These are phyloP conservation scores for Paratrypauchen microcephalus DNA, from an alignment of 2,797 vertebrate species.

Conservation along the genomic window DNA sequence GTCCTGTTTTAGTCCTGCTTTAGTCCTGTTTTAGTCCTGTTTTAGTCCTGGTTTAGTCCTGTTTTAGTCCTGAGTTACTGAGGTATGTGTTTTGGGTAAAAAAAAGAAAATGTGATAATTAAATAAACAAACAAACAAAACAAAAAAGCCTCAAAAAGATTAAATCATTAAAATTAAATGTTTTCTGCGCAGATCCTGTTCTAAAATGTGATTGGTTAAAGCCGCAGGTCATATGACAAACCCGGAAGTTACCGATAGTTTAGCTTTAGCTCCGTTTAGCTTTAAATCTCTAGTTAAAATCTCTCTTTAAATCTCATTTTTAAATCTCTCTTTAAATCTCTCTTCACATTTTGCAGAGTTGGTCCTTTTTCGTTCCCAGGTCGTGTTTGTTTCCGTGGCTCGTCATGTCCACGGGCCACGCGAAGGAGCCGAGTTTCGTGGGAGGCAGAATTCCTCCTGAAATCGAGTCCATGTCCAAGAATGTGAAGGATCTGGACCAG, in stretches of 20 bases:
- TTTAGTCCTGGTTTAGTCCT: too few relatives aligned
- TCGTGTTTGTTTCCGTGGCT: not conserved
- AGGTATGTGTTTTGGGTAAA: not conserved
- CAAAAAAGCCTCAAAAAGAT: not conserved
- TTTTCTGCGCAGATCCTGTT: not conserved
- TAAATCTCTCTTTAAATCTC: not conserved
- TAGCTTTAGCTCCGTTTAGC: not conserved
- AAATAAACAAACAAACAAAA: not conserved
- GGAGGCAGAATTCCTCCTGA: slow-evolving; percentile 79
- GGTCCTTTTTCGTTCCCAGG: accelerated
- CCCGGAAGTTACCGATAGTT: not conserved
- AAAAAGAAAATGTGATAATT: not conserved
- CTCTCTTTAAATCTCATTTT: too few relatives aligned
- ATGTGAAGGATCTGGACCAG: slow-evolving; percentile 78
- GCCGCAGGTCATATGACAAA: not conserved
- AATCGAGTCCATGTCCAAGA: slow-evolving; percentile 80
- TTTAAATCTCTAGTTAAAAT: not conserved
- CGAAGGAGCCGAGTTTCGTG: slow-evolving; percentile 66
- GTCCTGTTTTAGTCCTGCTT: too few relatives aligned
- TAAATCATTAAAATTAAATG: not conserved
- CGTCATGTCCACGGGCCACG: slow-evolving; percentile 56
- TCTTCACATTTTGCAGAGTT: not conserved
- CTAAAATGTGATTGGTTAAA: not conserved
- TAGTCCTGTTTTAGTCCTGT: too few relatives aligned
- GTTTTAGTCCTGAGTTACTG: too few relatives aligned